Percentiles rank a stretch among this genome's conserved stretches.
These are phyloP conservation scores for Micromys minutus DNA, from an alignment of 2,113 vertebrate genomes.

Conservation along the genomic window DNA sequence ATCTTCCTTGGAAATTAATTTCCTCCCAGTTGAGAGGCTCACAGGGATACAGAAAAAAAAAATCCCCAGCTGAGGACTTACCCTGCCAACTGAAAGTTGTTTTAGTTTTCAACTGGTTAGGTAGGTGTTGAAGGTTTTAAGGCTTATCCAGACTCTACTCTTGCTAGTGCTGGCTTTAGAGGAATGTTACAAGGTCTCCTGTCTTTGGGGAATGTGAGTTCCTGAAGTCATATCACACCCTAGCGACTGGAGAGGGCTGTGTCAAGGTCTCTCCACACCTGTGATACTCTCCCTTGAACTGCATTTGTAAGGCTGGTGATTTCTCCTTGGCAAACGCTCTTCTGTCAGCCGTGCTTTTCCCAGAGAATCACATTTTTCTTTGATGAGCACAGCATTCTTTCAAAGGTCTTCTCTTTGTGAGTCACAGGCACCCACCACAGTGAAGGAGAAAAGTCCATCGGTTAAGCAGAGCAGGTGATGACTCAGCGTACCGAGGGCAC, in stretches of 20 bases:
- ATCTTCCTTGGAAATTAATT: background rate
- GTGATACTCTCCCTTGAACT: background rate
- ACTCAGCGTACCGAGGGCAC: background rate
- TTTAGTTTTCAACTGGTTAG: constrained; percentile 27
- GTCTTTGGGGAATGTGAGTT: background rate
- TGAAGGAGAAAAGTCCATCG: background rate
- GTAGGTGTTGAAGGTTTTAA: constrained; percentile 25
- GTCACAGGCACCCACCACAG: background rate
- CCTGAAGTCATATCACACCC: background rate
- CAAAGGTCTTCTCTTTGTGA: constrained; percentile 5
- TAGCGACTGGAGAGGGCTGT: background rate
- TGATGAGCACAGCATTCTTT: constrained; percentile 49
- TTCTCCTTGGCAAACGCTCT: constrained; percentile 42
- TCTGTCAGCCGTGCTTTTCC: background rate
- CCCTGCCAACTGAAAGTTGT: background rate
- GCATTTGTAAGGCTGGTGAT: background rate
- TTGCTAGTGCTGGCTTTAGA: background rate
- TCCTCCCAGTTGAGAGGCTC: background rate
- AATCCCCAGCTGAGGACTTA: background rate
- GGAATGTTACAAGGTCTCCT: background rate
- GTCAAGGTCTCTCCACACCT: background rate
- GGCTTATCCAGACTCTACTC: background rate
- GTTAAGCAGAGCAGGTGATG: background rate
- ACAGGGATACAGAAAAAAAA: background rate
- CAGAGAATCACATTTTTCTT: background rate